A percentile compares a stretch with the other conserved stretches of the same genome.
Conservation (phyloP, 2,797 vertebrate genomes). For the Zalophus californianus region DNA sequence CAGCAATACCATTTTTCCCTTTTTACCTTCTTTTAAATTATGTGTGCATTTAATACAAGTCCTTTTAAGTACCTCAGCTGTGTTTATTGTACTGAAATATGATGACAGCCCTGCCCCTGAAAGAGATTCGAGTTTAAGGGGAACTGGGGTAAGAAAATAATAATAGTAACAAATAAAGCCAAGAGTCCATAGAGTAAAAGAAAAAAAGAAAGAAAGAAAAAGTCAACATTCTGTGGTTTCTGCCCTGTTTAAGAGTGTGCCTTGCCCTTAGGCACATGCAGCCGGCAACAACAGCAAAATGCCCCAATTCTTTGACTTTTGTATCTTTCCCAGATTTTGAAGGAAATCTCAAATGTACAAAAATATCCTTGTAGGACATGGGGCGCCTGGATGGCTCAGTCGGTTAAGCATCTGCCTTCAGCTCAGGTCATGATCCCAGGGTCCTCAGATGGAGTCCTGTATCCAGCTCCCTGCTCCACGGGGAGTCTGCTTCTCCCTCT, state of each 20-base stretch:
- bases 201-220: not conserved
- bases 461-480: not conserved
- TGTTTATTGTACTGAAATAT: not conserved
- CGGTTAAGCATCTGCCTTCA: not conserved
- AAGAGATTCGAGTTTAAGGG: not conserved
- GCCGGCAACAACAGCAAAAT: not conserved
- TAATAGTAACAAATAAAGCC: not conserved
- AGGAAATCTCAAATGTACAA: not conserved
- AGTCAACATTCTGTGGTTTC: not conserved
- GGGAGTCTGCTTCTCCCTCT: not conserved
- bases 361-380: not conserved
- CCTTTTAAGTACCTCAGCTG: not conserved
- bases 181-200: not conserved
- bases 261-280: not conserved
- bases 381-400: not conserved
- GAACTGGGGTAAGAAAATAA: not conserved
- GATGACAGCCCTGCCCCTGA: not conserved
- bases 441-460: rapidly evolving
- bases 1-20: not conserved
- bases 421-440: not conserved
- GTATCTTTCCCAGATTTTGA: not conserved
- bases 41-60: not conserved
- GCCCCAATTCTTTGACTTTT: not conserved
- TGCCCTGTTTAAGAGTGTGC: not conserved
- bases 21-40: not conserved